Evolutionary conservation across 37 sponge, comb jelly and placozoan genomes (phyloP).

Genomic region (Haliclona indistincta): DNA sequence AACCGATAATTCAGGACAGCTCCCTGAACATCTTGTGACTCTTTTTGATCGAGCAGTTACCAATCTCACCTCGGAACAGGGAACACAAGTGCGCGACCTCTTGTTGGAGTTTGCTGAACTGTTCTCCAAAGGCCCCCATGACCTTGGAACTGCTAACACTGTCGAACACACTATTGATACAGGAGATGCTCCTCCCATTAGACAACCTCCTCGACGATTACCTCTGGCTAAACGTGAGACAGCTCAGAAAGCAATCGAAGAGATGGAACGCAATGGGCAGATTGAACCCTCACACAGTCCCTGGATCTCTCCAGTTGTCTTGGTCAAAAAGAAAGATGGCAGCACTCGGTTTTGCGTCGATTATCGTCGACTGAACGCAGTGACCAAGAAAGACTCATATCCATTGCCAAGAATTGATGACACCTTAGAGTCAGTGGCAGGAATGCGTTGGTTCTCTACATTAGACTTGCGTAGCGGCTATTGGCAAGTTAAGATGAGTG

Average conservation of each 20-base stretch:
- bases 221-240: conserved; percentile 26
- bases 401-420: conserved; percentile 69
- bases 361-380: conserved; percentile 53
- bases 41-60: background rate
- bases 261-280: conserved; percentile 21
- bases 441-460: conserved; percentile 33
- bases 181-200: conserved; percentile 38
- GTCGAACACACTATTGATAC: conserved; percentile 48
- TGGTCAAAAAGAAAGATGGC: conserved; percentile 68
- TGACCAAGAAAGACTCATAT: conserved; percentile 50
- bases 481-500: conserved; percentile 59
- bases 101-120: conserved; percentile 1
- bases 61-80: background rate
- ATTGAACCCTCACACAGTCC: conserved; percentile 50
- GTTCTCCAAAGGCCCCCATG: conserved; percentile 20
- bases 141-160: conserved; percentile 20
- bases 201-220: conserved; percentile 38
- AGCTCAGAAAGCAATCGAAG: conserved; percentile 11
- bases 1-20: background rate
- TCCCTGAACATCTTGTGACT: conserved; percentile 7
- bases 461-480: conserved; percentile 60
- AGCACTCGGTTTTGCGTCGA: conserved; percentile 65
- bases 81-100: background rate
- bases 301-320: conserved; percentile 63
- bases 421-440: conserved; percentile 23